Conservation (phyloP, 2,888 invertebrate species). For the Priocnemis perturbator region DNA sequence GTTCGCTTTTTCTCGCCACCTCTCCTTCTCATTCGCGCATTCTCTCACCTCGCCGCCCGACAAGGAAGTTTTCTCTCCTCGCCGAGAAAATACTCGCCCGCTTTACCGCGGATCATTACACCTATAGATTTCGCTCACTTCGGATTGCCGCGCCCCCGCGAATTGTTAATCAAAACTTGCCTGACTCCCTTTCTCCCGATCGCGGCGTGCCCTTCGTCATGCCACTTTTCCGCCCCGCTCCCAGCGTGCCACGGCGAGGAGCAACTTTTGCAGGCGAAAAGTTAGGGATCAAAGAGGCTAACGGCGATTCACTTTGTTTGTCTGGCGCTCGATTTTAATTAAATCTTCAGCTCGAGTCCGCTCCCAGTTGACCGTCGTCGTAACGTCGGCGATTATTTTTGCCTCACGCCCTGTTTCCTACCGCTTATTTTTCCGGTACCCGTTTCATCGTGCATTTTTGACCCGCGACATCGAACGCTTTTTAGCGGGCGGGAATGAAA, state of each 20-base stretch:
- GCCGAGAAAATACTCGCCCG: constrained; percentile 43
- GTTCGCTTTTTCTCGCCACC: constrained; percentile 2
- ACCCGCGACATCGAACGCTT: no score
- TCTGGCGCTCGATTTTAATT: no score
- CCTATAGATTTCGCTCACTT: constrained; percentile 50
- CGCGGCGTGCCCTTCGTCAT: neutral
- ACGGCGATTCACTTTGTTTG: no score
- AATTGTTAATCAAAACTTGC: constrained; percentile 46
- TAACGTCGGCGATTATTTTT: no score
- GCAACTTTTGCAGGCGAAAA: no score
- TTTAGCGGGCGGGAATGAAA: no score
- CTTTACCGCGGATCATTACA: constrained; percentile 49
- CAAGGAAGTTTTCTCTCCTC: constrained; percentile 34
- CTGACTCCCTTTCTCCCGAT: constrained; percentile 4
- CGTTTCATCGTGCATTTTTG: no score
- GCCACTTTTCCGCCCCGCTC: constrained; percentile 17
- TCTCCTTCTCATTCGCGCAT: neutral
- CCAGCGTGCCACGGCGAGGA: neutral
- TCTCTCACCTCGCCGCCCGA: constrained; percentile 16
- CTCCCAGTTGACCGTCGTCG: no score
- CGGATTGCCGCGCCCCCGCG: constrained; percentile 30
- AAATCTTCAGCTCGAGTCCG: no score
- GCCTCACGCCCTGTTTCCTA: no score
- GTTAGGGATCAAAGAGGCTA: no score
- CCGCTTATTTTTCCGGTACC: no score